Base-by-base conservation (phyloP, 2,888 invertebrate genomes). In the Bombylius major region DNA sequence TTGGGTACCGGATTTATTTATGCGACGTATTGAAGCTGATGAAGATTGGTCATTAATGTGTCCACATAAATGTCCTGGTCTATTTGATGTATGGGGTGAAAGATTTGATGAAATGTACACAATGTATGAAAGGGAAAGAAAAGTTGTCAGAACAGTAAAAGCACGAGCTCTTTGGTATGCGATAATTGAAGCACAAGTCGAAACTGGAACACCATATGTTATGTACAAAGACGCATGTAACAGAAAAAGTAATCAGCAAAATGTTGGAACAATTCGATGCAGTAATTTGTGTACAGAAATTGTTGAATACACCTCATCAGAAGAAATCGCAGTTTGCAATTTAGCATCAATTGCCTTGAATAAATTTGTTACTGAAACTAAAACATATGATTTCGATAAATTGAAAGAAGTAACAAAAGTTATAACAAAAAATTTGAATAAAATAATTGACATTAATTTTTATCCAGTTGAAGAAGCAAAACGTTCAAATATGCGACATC, bases 1-100 rank as follows among this genome's bases (percentile, higher is more conserved):
- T 47, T 97, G 97, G 95, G 89, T 96, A 63, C 93, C 95, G 0
- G 96, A 97, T 76, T 77, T 97, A 61, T 97, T 97, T 70, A 97
- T 97, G 96, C 81, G 86, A 71, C 80, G 96, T 56, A 89, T 90
- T 1, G 85, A 90, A 70, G 76, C 77, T 3, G 81, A 93, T 72
- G 83, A 76, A 60, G 77, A 79, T 48, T 97, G 96, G 96, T 87
- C 88, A 58, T 76, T 97, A 23, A 95, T 97, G 95, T 96, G 95
- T 69, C 96, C 96, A 0, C 83, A 88, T 69, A 84, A 89, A 67
- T 85, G 85, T 63, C 93, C 92, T 1, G 92, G 91, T 4, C 78
- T 97, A 12, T 75, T 81, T 5, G 94, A 96, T 64, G 83, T 83
- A 64, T 96, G 90, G 88, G 96, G 96, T 48, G 86, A 92, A 56